Evolutionary conservation across 2,888 invertebrate species (phyloP).

Genomic region (Hirtodrosophila cameraria): DNA sequence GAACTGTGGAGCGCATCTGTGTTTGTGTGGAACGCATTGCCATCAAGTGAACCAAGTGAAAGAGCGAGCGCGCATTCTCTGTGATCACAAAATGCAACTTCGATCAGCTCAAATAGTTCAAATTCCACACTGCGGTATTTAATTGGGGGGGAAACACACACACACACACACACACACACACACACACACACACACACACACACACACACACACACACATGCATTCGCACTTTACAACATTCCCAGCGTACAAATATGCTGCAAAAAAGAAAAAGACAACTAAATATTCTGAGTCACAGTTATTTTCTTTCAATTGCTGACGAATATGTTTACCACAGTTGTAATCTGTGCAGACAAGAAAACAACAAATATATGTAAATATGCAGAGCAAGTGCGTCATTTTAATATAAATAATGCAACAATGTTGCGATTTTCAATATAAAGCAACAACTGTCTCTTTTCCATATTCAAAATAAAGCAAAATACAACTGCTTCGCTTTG

Average conservation of each 20-base stretch:
- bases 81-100: constrained; percentile 10
- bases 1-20: constrained; percentile 59
- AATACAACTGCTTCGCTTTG: too few species aligned
- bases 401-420: constrained; percentile 39
- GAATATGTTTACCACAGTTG: constrained; percentile 38
- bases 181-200: constrained; percentile 35
- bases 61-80: too few species aligned
- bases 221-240: too few species aligned
- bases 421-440: neutral
- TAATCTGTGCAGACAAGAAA: constrained; percentile 7
- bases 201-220: constrained; percentile 11
- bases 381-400: constrained; percentile 53
- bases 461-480: constrained; percentile 8
- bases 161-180: constrained; percentile 8
- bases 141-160: constrained; percentile 47
- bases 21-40: constrained; percentile 36
- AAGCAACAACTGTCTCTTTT: neutral
- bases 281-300: constrained; percentile 36
- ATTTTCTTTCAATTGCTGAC: constrained; percentile 19
- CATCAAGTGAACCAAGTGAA: constrained; percentile 32
- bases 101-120: constrained; percentile 56
- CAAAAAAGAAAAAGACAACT: constrained; percentile 6
- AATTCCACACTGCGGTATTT: constrained; percentile 59
- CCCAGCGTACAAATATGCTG: constrained; percentile 17
- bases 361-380: neutral